Evolutionary conservation across 2,113 vertebrate genomes (phyloP), one percentile per base, ranked within the genome.

Genomic region (Athene noctua): DNA sequence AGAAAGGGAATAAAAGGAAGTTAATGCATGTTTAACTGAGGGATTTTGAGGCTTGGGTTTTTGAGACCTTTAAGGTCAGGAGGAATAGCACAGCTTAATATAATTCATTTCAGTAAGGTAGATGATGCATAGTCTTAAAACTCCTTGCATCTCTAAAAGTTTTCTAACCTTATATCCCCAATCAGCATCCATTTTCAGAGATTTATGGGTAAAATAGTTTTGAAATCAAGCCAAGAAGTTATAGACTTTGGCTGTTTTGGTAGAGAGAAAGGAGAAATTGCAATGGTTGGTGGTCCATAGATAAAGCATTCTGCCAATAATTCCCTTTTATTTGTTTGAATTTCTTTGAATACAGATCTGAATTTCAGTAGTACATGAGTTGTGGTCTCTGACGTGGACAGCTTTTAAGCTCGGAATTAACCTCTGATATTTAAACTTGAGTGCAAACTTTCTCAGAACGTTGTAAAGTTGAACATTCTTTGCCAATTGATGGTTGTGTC

Each of bases 341-440:
- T 65, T 70, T 46, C 5, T 67, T 86, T 74, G n/a, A 83, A 54
- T 44, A 27, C 26, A 42, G 27, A 54, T 51, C 46, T 58, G 52
- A 72, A 30, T 38, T 73, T 82, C 32, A 70, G 34, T 67, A 67
- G 29, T 15, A 6, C 2, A 0, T 34, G 55, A 74, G 19, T 44
- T 0, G 0, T 34, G 36, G 16, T 79, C 23, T 88, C 44, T 57
- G 36, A 52, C 13, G 36, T 0, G 0, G 57, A 18, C 22, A 40
- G 27, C 19, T 92, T 84, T 83, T 36, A 68, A 82, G 52, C 40
- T 80, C 21, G 22, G 61, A 65, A 46, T 83, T 72, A 73, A 72
- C 10, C 20, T 83, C 27, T 78, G 63, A 29, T 73, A 34, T 23
- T 81, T 72, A 29, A 81, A 79, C 11, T 22, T 38, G 30, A 61